Base-by-base conservation (phyloP, 2,888 invertebrate species). In the Cheilosia urbana region DNA sequence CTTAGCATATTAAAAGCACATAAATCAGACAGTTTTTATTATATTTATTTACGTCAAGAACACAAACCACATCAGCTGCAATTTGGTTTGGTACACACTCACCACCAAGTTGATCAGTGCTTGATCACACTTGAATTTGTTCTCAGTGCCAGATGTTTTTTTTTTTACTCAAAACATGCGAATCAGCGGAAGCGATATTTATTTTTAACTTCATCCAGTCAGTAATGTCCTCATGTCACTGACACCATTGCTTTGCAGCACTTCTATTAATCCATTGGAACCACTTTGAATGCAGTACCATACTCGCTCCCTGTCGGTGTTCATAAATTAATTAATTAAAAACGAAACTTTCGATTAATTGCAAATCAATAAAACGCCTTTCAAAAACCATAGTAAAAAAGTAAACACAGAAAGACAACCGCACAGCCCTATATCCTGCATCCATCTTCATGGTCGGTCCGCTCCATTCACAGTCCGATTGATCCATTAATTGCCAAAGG, bases 321-420 rank as follows among this genome's bases (percentile, higher is more conserved):
- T 87, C 87, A 82, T 87, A 87, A 82, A 87, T 87, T 69, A 87
- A 82, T 78, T 87, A 87, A 87, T 87, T 87, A 87, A 77, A 77
- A 73, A 40, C 45, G 47, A 82, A 87, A 77, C 73, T 73, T 82
- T 68, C 87, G 82, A 87, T 87, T 82, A 82, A 87, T 82, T 87
- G 78, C 63, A 40, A 77, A 45, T 77, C 85, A 85, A 81, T 77
- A 63, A 76, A 85, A 81, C 85, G 85, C 85, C 85, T 85, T 68
- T 81, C 71, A 7, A 60, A 27, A 76, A 53, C 21, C 40, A 40
- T 47, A 49, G 40, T 27, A 78, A 47, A 51, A 53, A 63, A 45
- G 40, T 60, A 53, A 55, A 83, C 53, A 55, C 51, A 27, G 57
- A 71, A 71, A 76, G 65, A 53, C 53, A 65, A 66, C 55, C 81